A percentile compares a stretch with the other conserved stretches of the same genome.
These are phyloP conservation scores for Sphinx pinastri DNA, from an alignment of 2,888 invertebrate species.

Conservation along the genomic window DNA sequence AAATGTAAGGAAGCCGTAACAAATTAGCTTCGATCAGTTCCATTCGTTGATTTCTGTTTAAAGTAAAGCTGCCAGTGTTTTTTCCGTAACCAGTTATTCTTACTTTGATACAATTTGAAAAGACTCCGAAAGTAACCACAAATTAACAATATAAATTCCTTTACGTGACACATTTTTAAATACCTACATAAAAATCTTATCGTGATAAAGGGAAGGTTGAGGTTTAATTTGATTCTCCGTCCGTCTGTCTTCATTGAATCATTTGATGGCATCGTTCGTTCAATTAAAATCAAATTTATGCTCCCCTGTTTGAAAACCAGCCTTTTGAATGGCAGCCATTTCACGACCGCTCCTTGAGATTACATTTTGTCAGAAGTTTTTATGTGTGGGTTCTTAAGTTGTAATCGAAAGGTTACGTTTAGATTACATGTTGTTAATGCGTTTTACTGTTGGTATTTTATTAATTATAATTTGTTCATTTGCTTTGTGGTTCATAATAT, in stretches of 20 bases:
- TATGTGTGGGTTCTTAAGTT: constrained; percentile 17
- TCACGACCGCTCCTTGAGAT: constrained; percentile 29
- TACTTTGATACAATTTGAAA: no score
- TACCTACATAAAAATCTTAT: constrained; percentile 37
- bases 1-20: no score
- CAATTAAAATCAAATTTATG: constrained; percentile 76
- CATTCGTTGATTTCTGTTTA: no score
- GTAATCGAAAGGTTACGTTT: constrained; percentile 7
- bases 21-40: no score
- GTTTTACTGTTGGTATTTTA: not conserved
- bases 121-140: no score
- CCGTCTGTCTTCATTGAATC: constrained; percentile 65
- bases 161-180: constrained; percentile 10
- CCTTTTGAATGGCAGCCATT: constrained; percentile 45
- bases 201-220: constrained; percentile 51
- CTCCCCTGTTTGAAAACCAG: constrained; percentile 54
- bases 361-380: constrained; percentile 26
- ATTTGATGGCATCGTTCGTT: constrained; percentile 63
- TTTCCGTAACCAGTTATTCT: no score
- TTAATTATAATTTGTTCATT: not conserved
- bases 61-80: no score
- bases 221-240: constrained; percentile 53
- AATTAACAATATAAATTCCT: not conserved
- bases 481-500: not conserved
- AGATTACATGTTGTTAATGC: not conserved